Percentiles rank a stretch among this genome's conserved stretches.
Conservation (phyloP, 2,888 invertebrate genomes). For the Ophion ventricosus region DNA sequence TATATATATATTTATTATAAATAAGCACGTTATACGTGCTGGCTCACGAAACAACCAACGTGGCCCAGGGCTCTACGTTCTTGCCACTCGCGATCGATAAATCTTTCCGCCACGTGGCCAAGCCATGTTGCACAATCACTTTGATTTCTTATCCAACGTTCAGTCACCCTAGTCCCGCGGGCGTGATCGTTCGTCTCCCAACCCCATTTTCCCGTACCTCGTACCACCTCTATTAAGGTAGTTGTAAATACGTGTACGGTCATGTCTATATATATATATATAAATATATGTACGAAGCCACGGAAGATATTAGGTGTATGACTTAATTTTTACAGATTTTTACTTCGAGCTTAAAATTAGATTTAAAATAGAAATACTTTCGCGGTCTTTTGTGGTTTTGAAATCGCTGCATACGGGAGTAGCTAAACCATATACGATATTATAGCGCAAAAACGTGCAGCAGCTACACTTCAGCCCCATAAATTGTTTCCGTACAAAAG, state of each 20-base stretch:
- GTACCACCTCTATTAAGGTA: background rate
- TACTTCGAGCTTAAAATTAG: too few species aligned
- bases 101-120: slow-evolving; percentile 66
- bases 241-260: background rate
- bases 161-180: slow-evolving; percentile 61
- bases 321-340: too few species aligned
- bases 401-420: too few species aligned
- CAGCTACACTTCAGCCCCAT: too few species aligned
- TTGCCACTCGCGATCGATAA: slow-evolving; percentile 62
- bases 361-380: too few species aligned
- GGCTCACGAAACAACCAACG: slow-evolving; percentile 49
- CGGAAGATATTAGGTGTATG: background rate
- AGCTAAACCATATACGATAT: too few species aligned
- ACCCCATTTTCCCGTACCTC: slow-evolving; percentile 6
- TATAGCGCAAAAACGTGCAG: too few species aligned
- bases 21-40: slow-evolving; percentile 42
- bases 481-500: too few species aligned
- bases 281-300: background rate
- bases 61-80: slow-evolving; percentile 51
- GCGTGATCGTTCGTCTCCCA: slow-evolving; percentile 48
- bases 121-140: slow-evolving; percentile 62
- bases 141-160: slow-evolving; percentile 66
- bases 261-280: background rate
- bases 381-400: too few species aligned
- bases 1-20: slow-evolving; percentile 10